Evolutionary conservation across 1,140 invertebrate species (phyloP), one percentile per base, ranked within the genome.

Genomic region (Drosophila insularis): DNA sequence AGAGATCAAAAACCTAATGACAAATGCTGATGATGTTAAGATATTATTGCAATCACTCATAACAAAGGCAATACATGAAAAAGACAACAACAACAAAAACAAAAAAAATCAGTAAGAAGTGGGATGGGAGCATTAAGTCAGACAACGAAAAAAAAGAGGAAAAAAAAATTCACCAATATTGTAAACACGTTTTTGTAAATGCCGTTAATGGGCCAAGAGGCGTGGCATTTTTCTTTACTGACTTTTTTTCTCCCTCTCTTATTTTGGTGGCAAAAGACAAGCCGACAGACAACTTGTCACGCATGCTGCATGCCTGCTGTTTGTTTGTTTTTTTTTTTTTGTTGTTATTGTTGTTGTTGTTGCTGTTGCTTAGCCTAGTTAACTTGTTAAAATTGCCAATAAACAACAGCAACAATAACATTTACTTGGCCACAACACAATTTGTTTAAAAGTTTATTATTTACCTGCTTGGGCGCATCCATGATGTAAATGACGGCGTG

Each of bases 401-500:
- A 73, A 60, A 60, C 64, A 67, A 67, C 32, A 68, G 78, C 35
- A 55, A 75, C 43, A 46, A 46, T 46, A 46, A 17, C 43, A 50
- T 50, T 50, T 50, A 50, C 43, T 50, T 50, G 43, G 43, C 17
- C 43, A 50, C 43, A 50, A 50, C 43, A 50, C 43, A 54, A 40
- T 21, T 46, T 46, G 56, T 13, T n/a, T 60, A 69, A 81, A 54
- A 66, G 50, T 80, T 71, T 73, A 55, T 74, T 66, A 67, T 78
- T 89, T 87, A 87, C 84, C 84, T 87, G 84, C 81, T 87, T 87
- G 54, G 77, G 73, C 76, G 84, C 85, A 80, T 89, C 84, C 84
- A 72, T 77, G 76, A 62, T 77, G 63, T 67, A 77, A 66, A 67
- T 54, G 54, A 31, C n/a, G 14, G 55, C 56, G 37, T 3, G 32